These are phyloP conservation scores for Philereme transversata DNA, from an alignment of 2,888 invertebrate species.

Conservation along the genomic window DNA sequence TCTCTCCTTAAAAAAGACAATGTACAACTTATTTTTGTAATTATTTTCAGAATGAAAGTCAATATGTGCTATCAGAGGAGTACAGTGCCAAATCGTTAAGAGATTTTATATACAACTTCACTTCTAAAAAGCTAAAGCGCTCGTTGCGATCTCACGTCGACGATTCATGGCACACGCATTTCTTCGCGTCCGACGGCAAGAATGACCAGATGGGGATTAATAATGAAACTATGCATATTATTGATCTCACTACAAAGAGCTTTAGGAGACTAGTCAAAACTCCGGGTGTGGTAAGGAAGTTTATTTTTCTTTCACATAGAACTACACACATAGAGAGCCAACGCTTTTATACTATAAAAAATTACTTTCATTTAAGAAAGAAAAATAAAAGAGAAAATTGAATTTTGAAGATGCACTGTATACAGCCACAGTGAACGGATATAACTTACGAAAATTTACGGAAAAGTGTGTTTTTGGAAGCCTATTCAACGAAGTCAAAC, in stretches of 20 bases:
- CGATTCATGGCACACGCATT: constrained; percentile 71
- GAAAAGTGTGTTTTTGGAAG: too few relatives aligned
- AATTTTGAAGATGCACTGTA: too few relatives aligned
- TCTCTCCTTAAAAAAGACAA: too few relatives aligned
- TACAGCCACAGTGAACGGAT: too few relatives aligned
- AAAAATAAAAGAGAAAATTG: too few relatives aligned
- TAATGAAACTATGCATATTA: constrained; percentile 75
- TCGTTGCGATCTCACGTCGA: constrained; percentile 66
- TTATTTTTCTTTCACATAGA: background rate
- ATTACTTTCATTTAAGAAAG: too few relatives aligned
- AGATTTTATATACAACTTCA: constrained; percentile 83
- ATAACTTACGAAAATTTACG: too few relatives aligned
- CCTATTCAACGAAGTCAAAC: too few relatives aligned
- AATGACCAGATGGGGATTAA: constrained; percentile 43
- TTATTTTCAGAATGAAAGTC: constrained; percentile 86
- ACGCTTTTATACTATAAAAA: too few relatives aligned
- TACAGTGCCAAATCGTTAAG: constrained; percentile 77
- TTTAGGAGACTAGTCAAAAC: constrained; percentile 86
- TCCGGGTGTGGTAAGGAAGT: constrained; percentile 80
- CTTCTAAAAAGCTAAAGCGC: constrained; percentile 63
- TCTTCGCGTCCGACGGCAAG: constrained; percentile 59
- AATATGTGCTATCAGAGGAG: constrained; percentile 84
- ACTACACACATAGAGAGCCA: too few relatives aligned
- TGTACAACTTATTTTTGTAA: background rate
- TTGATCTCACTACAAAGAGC: constrained; percentile 86